A percentile compares a stretch with the other conserved stretches of the same genome.
Conservation (phyloP, 2,888 invertebrate genomes). For the Candidula unifasciata region DNA sequence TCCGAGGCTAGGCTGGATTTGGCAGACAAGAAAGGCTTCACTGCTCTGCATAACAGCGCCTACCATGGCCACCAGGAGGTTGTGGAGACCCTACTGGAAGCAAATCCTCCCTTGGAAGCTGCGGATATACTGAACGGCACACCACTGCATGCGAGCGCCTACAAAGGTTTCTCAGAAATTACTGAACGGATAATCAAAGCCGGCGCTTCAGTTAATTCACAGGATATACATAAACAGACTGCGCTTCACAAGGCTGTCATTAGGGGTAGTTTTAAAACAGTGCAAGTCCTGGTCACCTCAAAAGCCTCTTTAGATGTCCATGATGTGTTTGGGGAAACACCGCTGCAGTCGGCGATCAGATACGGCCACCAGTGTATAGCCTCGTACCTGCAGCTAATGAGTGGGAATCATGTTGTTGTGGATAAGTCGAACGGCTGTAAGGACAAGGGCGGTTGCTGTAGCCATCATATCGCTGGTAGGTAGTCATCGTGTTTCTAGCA, state of each 20-base stretch:
- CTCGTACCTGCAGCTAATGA: too few relatives aligned
- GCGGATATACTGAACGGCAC: neutral
- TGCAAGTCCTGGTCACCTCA: neutral
- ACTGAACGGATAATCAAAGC: neutral
- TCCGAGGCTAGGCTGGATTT: neutral
- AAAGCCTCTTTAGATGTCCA: neutral
- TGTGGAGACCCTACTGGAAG: neutral
- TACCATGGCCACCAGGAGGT: neutral
- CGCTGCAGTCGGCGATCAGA: neutral
- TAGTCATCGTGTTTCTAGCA: too few relatives aligned
- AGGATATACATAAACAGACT: neutral
- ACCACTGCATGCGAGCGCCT: neutral
- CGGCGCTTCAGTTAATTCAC: neutral
- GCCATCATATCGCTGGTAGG: neutral
- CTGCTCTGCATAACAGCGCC: neutral
- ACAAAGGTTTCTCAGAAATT: neutral
- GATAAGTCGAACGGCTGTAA: too few relatives aligned
- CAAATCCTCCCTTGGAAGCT: neutral
- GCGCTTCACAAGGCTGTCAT: slow-evolving; percentile 3
- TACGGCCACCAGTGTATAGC: neutral
- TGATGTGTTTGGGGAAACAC: neutral
- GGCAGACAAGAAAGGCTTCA: neutral
- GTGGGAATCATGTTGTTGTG: neutral
- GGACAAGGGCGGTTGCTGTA: too few relatives aligned
- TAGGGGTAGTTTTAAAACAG: neutral